A percentile compares a stretch with the other conserved stretches of the same genome.
phyloP scores from a whole-genome alignment of 2,888 invertebrate genomes.

The Drosophila tanythrix region DNA sequence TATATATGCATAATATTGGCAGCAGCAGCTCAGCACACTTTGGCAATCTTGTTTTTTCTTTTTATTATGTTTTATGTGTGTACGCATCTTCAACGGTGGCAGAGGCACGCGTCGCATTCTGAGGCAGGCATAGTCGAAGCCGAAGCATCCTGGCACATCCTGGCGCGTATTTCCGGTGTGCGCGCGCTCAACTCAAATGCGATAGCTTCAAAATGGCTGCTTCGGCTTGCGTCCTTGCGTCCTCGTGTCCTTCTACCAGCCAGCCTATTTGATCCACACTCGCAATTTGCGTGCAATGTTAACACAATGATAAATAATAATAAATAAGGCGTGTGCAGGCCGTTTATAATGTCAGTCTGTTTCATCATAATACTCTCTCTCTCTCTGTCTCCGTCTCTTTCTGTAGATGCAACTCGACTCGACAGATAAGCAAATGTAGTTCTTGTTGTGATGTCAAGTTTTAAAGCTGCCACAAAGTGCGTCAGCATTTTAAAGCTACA shows the following conservation, averaged over 20 bases:
- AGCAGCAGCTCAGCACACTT: constrained; percentile 16
- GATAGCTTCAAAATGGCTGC: constrained; percentile 78
- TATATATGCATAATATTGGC: constrained; percentile 38
- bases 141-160: constrained; percentile 67
- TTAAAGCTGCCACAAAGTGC: constrained; percentile 34
- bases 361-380: neutral
- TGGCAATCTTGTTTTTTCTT: constrained; percentile 39
- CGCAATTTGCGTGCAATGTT: constrained; percentile 63
- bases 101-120: neutral
- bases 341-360: constrained; percentile 79
- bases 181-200: constrained; percentile 69
- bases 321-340: constrained; percentile 83
- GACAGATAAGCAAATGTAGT: constrained; percentile 42
- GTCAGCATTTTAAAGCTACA: constrained; percentile 31
- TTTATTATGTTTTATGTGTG: neutral
- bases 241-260: constrained; percentile 17
- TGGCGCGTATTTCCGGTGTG: constrained; percentile 78
- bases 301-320: constrained; percentile 76
- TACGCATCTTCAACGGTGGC: constrained; percentile 34
- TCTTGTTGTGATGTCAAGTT: constrained; percentile 10
- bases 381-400: neutral
- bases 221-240: constrained; percentile 24
- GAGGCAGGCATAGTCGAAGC: constrained; percentile 27
- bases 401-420: constrained; percentile 37
- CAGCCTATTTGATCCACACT: constrained; percentile 30